phyloP scores from a whole-genome alignment of 2,797 vertebrate genomes.

The Peromyscus aztecus region DNA sequence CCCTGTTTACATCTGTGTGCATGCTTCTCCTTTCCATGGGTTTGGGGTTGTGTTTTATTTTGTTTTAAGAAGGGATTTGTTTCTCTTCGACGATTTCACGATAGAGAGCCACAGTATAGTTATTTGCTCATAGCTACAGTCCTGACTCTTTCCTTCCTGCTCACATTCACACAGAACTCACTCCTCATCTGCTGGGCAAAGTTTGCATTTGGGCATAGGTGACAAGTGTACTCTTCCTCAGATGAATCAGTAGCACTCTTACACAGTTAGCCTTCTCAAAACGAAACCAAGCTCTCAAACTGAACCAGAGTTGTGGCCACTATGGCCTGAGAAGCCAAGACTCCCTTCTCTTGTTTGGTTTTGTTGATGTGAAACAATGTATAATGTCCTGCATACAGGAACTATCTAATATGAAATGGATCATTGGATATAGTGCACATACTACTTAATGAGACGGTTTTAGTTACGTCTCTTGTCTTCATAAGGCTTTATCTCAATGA shows the following conservation, averaged over 20 bases:
- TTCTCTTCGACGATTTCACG: constrained; percentile 82
- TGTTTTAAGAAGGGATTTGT: constrained; percentile 69
- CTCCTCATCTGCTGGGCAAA: constrained; percentile 79
- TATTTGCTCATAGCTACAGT: constrained; percentile 76
- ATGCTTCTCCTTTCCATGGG: constrained; percentile 42
- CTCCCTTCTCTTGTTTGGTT: background rate
- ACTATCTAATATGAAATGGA: background rate
- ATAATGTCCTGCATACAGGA: background rate
- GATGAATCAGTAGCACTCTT: constrained; percentile 77
- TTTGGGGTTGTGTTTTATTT: constrained; percentile 13
- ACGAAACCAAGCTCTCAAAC: constrained; percentile 30
- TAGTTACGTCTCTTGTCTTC: constrained; percentile 67
- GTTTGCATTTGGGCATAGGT: constrained; percentile 81
- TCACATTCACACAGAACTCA: constrained; percentile 76
- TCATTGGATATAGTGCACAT: background rate
- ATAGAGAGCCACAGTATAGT: constrained; percentile 74
- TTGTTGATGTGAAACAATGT: background rate
- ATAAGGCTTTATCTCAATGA: constrained; percentile 43
- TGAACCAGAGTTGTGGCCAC: constrained; percentile 21
- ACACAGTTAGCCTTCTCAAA: constrained; percentile 75
- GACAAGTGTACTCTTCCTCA: constrained; percentile 72
- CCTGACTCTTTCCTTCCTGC: constrained; percentile 61
- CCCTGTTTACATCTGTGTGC: constrained; percentile 74
- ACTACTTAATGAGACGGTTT: constrained; percentile 13
- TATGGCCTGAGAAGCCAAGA: background rate